These are phyloP conservation scores for Cryptotermes secundus DNA, from an alignment of 1,140 invertebrate genomes.

Conservation along the genomic window DNA sequence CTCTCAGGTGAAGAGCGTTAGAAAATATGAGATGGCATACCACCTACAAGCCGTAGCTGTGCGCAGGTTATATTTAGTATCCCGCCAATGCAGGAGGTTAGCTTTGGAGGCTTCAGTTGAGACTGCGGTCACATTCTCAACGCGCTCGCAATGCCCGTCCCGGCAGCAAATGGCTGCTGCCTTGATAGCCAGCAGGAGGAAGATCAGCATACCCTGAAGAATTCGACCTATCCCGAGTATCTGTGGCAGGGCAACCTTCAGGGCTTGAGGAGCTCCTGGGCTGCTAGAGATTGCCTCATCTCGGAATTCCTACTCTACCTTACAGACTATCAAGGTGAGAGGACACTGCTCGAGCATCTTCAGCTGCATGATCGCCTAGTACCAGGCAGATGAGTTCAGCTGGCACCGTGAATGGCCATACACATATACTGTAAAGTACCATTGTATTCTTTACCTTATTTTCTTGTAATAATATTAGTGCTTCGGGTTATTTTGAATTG, in stretches of 20 bases:
- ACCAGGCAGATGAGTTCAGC: neutral
- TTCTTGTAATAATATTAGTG: neutral
- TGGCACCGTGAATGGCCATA: neutral
- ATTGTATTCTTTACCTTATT: neutral
- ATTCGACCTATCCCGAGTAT: neutral
- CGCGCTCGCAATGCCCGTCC: conserved; percentile 22
- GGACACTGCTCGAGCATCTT: neutral
- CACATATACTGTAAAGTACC: neutral
- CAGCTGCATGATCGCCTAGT: neutral
- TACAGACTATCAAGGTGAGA: conserved; percentile 53
- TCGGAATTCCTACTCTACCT: conserved; percentile 54
- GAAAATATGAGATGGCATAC: neutral
- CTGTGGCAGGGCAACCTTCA: conserved; percentile 38
- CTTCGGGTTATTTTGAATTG: neutral
- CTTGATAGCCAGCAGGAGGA: neutral
- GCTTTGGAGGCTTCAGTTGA: neutral
- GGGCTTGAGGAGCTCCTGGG: conserved; percentile 46
- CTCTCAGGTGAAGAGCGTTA: too few relatives aligned
- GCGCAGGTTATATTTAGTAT: neutral
- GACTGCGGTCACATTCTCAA: neutral
- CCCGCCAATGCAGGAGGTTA: neutral
- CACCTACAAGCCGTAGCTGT: neutral
- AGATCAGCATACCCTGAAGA: neutral
- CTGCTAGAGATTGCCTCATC: conserved; percentile 33
- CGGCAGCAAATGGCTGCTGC: conserved; percentile 19